Conservation (phyloP, 2,888 invertebrate genomes). For the Merodon equestris region DNA sequence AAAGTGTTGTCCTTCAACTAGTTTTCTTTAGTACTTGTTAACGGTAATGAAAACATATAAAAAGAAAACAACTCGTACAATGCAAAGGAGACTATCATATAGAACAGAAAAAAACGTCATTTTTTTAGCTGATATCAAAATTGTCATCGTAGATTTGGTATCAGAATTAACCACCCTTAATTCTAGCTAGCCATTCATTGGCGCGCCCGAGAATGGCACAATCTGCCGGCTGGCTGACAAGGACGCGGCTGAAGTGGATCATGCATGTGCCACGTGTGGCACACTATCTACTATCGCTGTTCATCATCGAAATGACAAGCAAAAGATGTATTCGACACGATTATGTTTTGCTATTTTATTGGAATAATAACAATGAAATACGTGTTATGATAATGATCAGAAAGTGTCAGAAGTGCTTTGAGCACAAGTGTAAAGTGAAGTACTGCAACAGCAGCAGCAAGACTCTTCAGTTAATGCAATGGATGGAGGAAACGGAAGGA, state of each 20-base stretch:
- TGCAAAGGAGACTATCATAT: conserved; percentile 5
- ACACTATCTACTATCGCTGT: not conserved
- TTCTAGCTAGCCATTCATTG: conserved; percentile 57
- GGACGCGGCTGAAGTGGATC: too few species aligned
- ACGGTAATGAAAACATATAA: conserved; percentile 38
- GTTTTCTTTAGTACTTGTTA: conserved; percentile 24
- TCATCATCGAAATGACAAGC: too few species aligned
- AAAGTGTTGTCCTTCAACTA: too few species aligned
- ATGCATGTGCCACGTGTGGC: too few species aligned
- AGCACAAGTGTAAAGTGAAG: conserved; percentile 29
- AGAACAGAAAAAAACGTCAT: conserved; percentile 75
- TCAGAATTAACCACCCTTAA: conserved; percentile 76
- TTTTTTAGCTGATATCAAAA: conserved; percentile 79
- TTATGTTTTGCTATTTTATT: conserved; percentile 42
- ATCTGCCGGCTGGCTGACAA: too few species aligned
- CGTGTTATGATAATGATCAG: conserved; percentile 60
- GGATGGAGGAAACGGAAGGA: conserved; percentile 3
- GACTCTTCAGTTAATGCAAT: conserved; percentile 40
- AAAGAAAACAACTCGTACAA: conserved; percentile 17
- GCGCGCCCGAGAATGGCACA: too few species aligned
- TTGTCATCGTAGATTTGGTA: conserved; percentile 78
- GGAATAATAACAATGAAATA: conserved; percentile 29
- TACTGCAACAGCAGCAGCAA: conserved; percentile 20
- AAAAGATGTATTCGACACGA: conserved; percentile 28
- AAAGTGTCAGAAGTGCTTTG: conserved; percentile 28